Evolutionary conservation across 2,888 invertebrate genomes (phyloP), one percentile per base, ranked within the genome.

Genomic region (Amblyjoppa fuscipennis): DNA sequence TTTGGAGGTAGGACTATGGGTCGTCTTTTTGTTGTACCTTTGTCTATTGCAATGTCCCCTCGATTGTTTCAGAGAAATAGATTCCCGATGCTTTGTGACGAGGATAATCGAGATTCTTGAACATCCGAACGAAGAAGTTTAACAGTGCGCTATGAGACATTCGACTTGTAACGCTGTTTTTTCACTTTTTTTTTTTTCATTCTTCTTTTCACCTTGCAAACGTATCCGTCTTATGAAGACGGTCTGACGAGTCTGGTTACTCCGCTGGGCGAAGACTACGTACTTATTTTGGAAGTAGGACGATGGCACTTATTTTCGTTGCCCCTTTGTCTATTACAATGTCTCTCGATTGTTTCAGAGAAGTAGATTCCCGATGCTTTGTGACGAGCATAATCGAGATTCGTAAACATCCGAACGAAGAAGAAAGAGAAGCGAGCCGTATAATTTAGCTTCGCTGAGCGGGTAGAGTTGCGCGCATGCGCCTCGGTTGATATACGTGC

Each of bases 101-200:
- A 25, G 25, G 9, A 61, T 59, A 31, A 61, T 74, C 61, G 74
- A 74, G 61, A 74, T 74, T 74, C 74, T 45, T 74, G 31, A 25
- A 61, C n/a, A 20, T n/a, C 56, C 34, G 34, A 61, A 38, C 49
- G 45, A 31, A 4, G 31, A 64, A 51, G 31, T 92, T 92, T 92
- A 91, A 92, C 90, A 89, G 89, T 88, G 86, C 87, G 84, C 85
- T 83, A 87, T 88, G 88, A 88, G 88, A 87, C 83, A 86, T 78
- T 85, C 83, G 84, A 86, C 83, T 84, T 71, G 73, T 74, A 38
- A 11, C 25, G 28, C 69, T 64, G 28, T 71, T 53, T 34, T 61
- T 28, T 45, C 56, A 28, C 51, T 31, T 56, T 53, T 66, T 56
- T 41, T 51, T 66, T 74, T 56, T 41, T 68, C 66, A 9, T 81